Conservation (phyloP, 2,113 vertebrate species). For the Neodon shergylaensis region DNA sequence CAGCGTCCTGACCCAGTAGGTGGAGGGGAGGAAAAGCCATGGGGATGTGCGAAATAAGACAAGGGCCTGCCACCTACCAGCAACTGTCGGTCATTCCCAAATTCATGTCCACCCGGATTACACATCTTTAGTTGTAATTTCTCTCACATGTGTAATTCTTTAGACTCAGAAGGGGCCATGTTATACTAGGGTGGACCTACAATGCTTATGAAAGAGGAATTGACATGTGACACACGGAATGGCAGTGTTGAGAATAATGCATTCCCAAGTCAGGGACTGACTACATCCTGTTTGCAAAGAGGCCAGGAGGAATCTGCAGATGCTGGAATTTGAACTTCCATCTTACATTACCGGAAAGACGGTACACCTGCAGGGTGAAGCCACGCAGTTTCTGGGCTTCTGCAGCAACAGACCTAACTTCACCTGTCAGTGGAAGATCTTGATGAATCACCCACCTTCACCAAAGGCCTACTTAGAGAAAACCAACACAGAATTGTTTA, state of each 20-base stretch:
- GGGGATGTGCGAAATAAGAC: fast-evolving
- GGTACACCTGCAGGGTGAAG: neutral
- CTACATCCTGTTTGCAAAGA: neutral
- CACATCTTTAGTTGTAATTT: neutral
- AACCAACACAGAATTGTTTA: neutral
- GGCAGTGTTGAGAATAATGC: neutral
- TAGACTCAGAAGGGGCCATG: neutral
- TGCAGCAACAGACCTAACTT: neutral
- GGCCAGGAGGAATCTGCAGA: neutral
- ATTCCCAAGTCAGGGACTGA: neutral
- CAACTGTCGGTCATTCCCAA: neutral
- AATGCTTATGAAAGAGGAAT: neutral
- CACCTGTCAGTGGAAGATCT: fast-evolving
- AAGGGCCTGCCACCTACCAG: no score
- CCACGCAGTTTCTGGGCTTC: fast-evolving
- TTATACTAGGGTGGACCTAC: neutral
- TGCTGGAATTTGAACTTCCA: neutral
- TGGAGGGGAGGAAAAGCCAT: neutral
- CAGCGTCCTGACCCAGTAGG: neutral
- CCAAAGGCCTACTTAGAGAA: neutral
- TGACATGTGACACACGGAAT: neutral
- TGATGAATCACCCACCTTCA: neutral
- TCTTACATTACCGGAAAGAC: neutral
- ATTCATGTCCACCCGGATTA: neutral
- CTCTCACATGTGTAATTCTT: neutral